A percentile compares a stretch with the other conserved stretches of the same genome.
phyloP scores from a whole-genome alignment of 2,797 vertebrate genomes.

The Holocentrus rufus region DNA sequence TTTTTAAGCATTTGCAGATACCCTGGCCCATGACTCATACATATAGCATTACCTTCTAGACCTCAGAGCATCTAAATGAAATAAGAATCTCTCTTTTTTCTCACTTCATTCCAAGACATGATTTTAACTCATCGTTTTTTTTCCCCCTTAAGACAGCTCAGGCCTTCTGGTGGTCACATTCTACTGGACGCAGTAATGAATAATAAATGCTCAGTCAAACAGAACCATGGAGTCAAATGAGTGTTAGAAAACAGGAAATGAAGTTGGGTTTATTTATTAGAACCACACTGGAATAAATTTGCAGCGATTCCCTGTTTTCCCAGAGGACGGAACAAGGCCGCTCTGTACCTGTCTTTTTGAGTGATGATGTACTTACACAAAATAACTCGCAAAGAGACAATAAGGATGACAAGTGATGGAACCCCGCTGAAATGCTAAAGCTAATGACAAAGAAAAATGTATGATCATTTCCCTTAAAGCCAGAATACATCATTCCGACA shows the following conservation, averaged over 20 bases:
- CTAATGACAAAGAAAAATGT: constrained; percentile 52
- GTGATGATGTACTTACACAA: constrained; percentile 46
- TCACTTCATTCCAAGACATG: constrained; percentile 7
- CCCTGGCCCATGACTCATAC: not conserved
- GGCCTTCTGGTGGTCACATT: constrained; percentile 50
- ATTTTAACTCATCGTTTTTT: constrained; percentile 27
- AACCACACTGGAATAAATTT: constrained; percentile 62
- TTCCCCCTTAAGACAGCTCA: constrained; percentile 54
- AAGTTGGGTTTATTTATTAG: constrained; percentile 55
- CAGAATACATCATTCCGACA: constrained; percentile 63
- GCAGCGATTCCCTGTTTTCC: constrained; percentile 26
- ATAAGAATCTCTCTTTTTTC: not conserved
- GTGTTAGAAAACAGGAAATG: constrained; percentile 54
- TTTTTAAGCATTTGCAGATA: constrained; percentile 21
- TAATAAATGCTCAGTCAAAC: constrained; percentile 70
- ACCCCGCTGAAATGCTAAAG: constrained; percentile 32
- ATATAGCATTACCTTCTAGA: constrained; percentile 14
- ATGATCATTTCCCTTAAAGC: constrained; percentile 57
- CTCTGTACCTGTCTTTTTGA: constrained; percentile 46
- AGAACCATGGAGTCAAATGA: constrained; percentile 47
- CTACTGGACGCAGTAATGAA: constrained; percentile 68
- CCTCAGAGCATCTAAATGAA: not conserved
- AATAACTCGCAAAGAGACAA: constrained; percentile 54
- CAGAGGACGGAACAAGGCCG: constrained; percentile 60
- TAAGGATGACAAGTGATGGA: constrained; percentile 45